Base-by-base conservation (phyloP, 2,888 invertebrate genomes). In the Bellardia bayeri region DNA sequence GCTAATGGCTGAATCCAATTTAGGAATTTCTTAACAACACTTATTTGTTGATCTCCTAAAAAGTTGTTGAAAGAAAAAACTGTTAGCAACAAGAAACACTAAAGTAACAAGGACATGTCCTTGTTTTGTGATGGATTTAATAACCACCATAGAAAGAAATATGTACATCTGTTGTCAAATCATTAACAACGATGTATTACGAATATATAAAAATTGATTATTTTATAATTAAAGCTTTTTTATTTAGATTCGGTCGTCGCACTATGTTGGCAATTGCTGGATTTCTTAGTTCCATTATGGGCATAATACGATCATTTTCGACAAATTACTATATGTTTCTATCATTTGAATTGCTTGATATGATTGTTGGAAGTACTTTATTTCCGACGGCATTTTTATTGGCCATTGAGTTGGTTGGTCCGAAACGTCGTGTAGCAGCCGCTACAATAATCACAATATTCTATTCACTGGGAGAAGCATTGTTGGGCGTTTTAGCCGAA, bases 391-490 rank as follows among this genome's bases (percentile, higher is more conserved):
- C 96, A 72, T 97, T 96, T 92, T 95, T 97, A 90, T 75, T 93
- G 85, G 97, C 97, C 95, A 94, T 97, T 89, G 97, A 97, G 92
- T 94, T 97, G 93, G 96, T 97, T 51, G 97, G 97, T 0, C 96
- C 96, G 13, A 95, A 95, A 88, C 95, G 96, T 81, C 94, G 97
- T 61, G 96, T 97, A 23, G 93, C 97, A 16, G 96, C 96, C 2
- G 96, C 97, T 66, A 95, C 96, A 42, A 94, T 97, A 74, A 95
- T 96, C 40, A 95, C 96, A 74, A 95, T 96, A 37, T 96, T 96
- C 86, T 96, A 96, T 90, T 95, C 97, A 0, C 89, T 96, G 45
- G 97, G 97, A 0, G 96, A 96, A 91, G 95, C 96, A 0, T 91
- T 95, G 8, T 93, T 97, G 9, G 96, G 96, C 0, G 92, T 95